A percentile compares a stretch with the other conserved stretches of the same genome.
These are phyloP conservation scores for Hystrix cristata DNA, from an alignment of 2,113 vertebrate genomes.

Conservation along the genomic window DNA sequence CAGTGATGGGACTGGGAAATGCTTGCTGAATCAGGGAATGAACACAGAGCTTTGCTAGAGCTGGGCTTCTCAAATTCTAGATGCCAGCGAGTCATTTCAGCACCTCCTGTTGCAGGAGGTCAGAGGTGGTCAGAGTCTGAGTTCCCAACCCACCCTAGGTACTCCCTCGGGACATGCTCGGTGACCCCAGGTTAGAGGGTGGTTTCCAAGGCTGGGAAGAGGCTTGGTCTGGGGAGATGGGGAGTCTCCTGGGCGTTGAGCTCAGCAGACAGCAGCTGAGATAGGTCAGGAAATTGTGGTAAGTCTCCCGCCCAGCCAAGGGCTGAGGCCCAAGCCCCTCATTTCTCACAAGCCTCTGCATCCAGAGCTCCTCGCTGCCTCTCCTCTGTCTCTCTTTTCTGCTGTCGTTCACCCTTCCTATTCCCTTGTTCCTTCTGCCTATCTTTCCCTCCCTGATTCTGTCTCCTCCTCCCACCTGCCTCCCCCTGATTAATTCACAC, in stretches of 20 bases:
- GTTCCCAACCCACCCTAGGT: neutral
- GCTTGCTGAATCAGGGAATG: neutral
- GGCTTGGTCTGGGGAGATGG: neutral
- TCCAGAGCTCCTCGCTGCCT: neutral
- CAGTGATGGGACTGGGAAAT: neutral
- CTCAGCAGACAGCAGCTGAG: neutral
- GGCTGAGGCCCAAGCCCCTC: neutral
- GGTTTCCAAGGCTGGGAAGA: neutral
- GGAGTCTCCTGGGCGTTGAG: neutral
- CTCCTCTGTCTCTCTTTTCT: neutral
- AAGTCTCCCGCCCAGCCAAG: neutral
- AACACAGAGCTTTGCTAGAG: neutral
- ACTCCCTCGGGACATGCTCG: neutral
- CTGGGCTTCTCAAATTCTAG: neutral
- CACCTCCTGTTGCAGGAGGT: neutral
- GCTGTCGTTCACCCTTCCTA: neutral
- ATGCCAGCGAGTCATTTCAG: neutral
- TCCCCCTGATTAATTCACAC: neutral
- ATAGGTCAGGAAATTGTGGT: fast-evolving
- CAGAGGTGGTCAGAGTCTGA: neutral
- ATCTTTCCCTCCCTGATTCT: neutral
- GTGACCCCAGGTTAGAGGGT: neutral
- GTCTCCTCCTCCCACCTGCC: neutral
- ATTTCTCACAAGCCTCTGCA: neutral
- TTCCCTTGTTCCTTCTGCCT: neutral